These are phyloP conservation scores for Prunella fulvescens DNA, from an alignment of 2,113 vertebrate species.

Conservation along the genomic window DNA sequence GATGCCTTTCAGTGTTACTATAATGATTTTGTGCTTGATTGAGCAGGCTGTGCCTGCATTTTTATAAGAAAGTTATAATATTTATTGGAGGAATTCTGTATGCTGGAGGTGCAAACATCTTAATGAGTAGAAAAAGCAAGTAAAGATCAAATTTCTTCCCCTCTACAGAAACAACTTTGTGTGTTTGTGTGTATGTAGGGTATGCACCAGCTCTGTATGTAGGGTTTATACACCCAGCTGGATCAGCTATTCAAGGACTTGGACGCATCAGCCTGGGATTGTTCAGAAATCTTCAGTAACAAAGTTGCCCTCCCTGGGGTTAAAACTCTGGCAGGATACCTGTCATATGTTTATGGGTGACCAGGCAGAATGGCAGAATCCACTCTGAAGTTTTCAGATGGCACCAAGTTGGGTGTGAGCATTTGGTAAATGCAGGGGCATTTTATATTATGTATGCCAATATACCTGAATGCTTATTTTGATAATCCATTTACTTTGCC, in stretches of 20 bases:
- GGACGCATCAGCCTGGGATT: background rate
- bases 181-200: background rate
- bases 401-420: background rate
- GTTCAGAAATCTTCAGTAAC: background rate
- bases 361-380: background rate
- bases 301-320: background rate
- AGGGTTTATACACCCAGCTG: background rate
- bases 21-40: background rate
- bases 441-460: background rate
- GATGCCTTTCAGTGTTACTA: background rate
- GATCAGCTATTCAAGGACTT: background rate
- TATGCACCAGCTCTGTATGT: background rate
- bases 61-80: background rate
- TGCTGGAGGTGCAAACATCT: background rate
- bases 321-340: background rate
- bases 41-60: background rate
- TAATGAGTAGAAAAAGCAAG: background rate
- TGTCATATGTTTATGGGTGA: background rate
- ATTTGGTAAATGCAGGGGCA: background rate
- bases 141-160: background rate
- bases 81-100: background rate
- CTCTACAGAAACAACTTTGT: background rate
- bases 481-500: background rate
- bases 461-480: background rate
- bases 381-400: background rate